Evolutionary conservation across 2,113 vertebrate genomes (phyloP).

Genomic region (Myiozetetes cayanensis): DNA sequence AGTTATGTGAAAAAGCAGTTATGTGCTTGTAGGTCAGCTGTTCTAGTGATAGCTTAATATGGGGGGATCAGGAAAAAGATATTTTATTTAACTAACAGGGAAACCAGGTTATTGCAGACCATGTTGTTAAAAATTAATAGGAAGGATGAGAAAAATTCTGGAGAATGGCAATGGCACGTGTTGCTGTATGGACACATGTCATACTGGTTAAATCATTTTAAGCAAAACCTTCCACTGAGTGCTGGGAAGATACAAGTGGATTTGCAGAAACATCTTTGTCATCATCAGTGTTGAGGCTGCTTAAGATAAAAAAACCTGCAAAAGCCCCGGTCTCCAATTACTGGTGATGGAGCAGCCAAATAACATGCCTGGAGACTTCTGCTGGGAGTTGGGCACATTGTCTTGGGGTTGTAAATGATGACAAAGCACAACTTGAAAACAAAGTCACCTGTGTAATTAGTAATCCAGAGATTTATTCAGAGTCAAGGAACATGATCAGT

Average conservation of each 20-base stretch:
- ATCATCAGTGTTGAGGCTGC: background rate
- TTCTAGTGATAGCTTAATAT: background rate
- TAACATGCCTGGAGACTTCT: background rate
- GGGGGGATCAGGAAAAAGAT: background rate
- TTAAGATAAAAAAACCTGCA: background rate
- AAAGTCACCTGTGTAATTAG: background rate
- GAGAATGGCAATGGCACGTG: background rate
- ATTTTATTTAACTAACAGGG: background rate
- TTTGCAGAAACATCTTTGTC: background rate
- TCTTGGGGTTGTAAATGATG: background rate
- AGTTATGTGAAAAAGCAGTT: background rate
- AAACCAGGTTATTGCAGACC: background rate
- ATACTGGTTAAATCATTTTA: background rate
- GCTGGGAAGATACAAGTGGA: background rate
- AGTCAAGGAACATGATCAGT: background rate
- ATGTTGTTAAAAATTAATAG: background rate
- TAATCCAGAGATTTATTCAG: background rate
- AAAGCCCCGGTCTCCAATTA: background rate
- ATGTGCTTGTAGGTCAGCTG: background rate
- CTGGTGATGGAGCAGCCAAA: background rate
- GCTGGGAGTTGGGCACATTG: background rate
- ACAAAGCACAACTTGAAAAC: background rate
- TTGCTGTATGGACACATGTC: background rate
- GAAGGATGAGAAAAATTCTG: background rate
- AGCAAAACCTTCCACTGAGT: background rate